Evolutionary conservation across 2,113 vertebrate genomes (phyloP).

Genomic region (Sinocyclocheilus anophthalmus): DNA sequence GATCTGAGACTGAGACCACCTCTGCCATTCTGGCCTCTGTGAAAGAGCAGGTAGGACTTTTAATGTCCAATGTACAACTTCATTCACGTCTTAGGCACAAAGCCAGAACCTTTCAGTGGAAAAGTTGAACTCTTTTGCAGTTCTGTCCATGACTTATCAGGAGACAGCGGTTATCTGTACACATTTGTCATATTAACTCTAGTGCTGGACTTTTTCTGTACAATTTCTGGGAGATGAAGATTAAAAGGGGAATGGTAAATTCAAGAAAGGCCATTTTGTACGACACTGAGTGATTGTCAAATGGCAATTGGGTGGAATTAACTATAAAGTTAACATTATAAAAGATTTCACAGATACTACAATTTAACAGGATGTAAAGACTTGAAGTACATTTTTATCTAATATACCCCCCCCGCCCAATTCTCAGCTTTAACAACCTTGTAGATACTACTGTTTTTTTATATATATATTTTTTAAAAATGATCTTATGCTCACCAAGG

Average conservation of each 20-base stretch:
- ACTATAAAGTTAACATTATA: slow-evolving; percentile 6
- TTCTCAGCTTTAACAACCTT: not conserved
- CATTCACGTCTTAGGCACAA: not conserved
- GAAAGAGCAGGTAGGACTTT: slow-evolving; percentile 91
- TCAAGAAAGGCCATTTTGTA: slow-evolving; percentile 15
- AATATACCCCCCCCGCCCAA: not conserved
- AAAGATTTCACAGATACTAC: not conserved
- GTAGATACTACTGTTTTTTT: no score
- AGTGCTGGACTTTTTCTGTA: slow-evolving; percentile 20
- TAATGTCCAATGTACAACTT: not conserved
- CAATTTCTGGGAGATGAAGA: slow-evolving; percentile 26
- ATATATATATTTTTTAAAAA: not conserved
- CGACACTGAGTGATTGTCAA: not conserved
- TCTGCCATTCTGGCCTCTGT: slow-evolving; percentile 97
- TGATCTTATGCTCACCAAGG: not conserved
- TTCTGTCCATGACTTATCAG: not conserved
- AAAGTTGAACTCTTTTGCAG: not conserved
- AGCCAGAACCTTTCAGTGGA: not conserved
- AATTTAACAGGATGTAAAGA: not conserved
- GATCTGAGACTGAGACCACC: slow-evolving; percentile 91
- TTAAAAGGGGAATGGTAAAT: slow-evolving; percentile 45
- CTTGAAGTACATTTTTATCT: not conserved
- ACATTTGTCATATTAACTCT: slow-evolving; percentile 54
- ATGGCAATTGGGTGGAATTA: not conserved
- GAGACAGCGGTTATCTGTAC: slow-evolving; percentile 16